Evolutionary conservation across 2,797 vertebrate species (phyloP).

Genomic region (Hoplostethus atlanticus): DNA sequence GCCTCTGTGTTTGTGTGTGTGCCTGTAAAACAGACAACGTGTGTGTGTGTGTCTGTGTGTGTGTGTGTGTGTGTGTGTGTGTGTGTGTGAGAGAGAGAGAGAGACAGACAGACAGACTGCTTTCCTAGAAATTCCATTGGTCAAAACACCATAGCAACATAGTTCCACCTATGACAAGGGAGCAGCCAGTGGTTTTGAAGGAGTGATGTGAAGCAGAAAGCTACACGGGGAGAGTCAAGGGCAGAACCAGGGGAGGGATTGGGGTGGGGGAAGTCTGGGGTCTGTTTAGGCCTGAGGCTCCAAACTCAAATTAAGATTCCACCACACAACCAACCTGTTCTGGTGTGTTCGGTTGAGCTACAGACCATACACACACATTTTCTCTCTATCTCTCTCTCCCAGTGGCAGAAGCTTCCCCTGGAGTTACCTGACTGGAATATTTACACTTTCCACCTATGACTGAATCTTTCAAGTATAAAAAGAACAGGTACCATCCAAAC

Average conservation of each 20-base stretch:
- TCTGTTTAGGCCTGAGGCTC: constrained; percentile 68
- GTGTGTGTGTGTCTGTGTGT: constrained; percentile 7
- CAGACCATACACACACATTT: background rate
- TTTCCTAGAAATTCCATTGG: constrained; percentile 78
- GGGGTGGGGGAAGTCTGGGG: constrained; percentile 25
- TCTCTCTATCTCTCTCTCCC: background rate
- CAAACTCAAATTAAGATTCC: constrained; percentile 66
- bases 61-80: constrained; percentile 17
- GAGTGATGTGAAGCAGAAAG: constrained; percentile 76
- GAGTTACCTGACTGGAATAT: background rate
- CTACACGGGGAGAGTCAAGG: constrained; percentile 17
- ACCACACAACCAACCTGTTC: constrained; percentile 54
- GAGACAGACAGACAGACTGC: constrained; percentile 50
- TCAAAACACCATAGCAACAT: constrained; percentile 81
- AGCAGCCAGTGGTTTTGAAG: constrained; percentile 74
- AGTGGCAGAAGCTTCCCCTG: constrained; percentile 10
- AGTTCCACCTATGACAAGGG: constrained; percentile 82
- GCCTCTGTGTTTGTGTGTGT: constrained; percentile 6
- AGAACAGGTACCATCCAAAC: too few species aligned
- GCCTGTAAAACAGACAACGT: too few species aligned
- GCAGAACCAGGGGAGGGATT: background rate
- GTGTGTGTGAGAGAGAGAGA: background rate
- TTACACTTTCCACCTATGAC: background rate
- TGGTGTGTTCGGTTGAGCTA: constrained; percentile 38
- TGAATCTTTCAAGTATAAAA: background rate